These are phyloP conservation scores for Poeciliopsis occidentalis DNA, from an alignment of 2,113 vertebrate genomes.

Conservation along the genomic window DNA sequence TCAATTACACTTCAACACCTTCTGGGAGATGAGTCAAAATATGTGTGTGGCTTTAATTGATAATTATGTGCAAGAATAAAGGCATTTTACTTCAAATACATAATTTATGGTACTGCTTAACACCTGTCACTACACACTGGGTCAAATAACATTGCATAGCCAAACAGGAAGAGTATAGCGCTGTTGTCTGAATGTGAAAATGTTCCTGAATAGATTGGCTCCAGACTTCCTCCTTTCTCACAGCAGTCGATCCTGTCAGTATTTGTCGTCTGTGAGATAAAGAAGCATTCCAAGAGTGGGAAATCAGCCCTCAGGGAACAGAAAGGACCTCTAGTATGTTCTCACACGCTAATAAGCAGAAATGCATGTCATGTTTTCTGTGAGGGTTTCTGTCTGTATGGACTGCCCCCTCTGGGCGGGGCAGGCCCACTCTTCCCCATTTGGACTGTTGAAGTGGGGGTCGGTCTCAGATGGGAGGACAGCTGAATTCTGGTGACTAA, in stretches of 20 bases:
- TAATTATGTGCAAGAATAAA: background rate
- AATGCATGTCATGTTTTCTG: slow-evolving; percentile 56
- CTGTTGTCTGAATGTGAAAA: slow-evolving; percentile 3
- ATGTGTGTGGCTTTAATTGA: background rate
- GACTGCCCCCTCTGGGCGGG: slow-evolving; percentile 71
- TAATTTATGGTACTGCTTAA: slow-evolving; percentile 29
- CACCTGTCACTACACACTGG: slow-evolving; percentile 27
- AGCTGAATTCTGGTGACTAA: slow-evolving; percentile 67
- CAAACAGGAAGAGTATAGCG: slow-evolving; percentile 28
- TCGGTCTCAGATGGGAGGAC: slow-evolving; percentile 72
- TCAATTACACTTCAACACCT: background rate
- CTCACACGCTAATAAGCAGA: slow-evolving; percentile 38
- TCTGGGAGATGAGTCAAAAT: background rate
- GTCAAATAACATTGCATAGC: slow-evolving; percentile 52
- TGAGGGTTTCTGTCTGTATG: slow-evolving; percentile 28
- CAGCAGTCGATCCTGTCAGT: slow-evolving; percentile 23
- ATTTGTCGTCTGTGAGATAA: slow-evolving; percentile 26
- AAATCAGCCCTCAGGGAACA: slow-evolving; percentile 18
- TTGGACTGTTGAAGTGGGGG: slow-evolving; percentile 58
- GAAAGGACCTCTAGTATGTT: slow-evolving; percentile 7
- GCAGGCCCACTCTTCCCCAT: slow-evolving; percentile 71
- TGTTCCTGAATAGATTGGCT: slow-evolving; percentile 9
- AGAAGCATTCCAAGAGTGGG: slow-evolving; percentile 33
- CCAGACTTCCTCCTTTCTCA: slow-evolving; percentile 44
- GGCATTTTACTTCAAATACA: background rate